Base-by-base conservation (phyloP, 1,140 invertebrate species). In the Diachasma alloeum region DNA sequence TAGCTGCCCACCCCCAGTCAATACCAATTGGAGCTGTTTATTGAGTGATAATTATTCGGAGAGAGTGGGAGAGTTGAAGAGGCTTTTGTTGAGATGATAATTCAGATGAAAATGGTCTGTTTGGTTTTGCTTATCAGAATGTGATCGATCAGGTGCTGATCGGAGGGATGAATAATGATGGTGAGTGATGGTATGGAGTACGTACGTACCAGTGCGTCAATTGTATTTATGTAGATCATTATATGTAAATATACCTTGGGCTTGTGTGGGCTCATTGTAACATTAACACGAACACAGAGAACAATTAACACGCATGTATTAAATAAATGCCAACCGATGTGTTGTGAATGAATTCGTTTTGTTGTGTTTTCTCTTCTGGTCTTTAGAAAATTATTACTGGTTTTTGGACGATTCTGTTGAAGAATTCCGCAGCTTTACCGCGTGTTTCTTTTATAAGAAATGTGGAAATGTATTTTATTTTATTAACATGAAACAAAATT, bases 191-290 rank as follows among this genome's bases (percentile, higher is more conserved):
- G 17, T 17, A 53, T 53, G 48, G 17, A 53, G 15, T 53, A 31
- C 63, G 63, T 69, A 59, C 44, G 17, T 36, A 59, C 15, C n/a
- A 59, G 71, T 59, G 36, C 66, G 63, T 22, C 46, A 69, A 69
- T 70, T 69, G 44, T 69, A 75, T 75, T 69, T 75, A 75, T 75
- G 74, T 75, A 75, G 74, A 75, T 46, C 66, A 75, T 44, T 75
- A 44, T 68, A 26, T 75, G 26, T 31, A 74, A 22, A 74, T 68
- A 74, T 17, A 67, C 59, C 42, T 67, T 31, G 59, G 63, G 19
- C 39, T 70, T 70, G 66, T 66, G 68, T 48, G 48, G 59, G 59
- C 59, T 63, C 59, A 63, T 31, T 63, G 59, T 26, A 63, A 63
- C 24, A 26, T 24, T 63, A 39, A 17, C 46, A 70, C n/a, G 53